Percentiles rank a stretch among this genome's conserved stretches.
Evolutionary conservation across 2,888 invertebrate genomes (phyloP).

Genomic region (Zele albiditarsus): DNA sequence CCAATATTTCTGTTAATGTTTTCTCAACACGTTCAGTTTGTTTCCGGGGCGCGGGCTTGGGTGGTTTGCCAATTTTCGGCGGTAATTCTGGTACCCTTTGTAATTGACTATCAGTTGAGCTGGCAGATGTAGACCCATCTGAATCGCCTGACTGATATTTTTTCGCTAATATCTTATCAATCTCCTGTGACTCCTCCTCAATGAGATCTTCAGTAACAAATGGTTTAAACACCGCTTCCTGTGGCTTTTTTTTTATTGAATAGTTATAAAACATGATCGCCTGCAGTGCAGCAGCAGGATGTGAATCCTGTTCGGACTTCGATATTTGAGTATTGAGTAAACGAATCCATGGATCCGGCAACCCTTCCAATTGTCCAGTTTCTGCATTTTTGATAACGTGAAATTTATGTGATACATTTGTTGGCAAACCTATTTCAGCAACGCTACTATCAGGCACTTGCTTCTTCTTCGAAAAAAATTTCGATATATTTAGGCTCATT

Average conservation of each 20-base stretch:
- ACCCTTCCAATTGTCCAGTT: conserved; percentile 88
- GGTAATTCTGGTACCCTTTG: conserved; percentile 64
- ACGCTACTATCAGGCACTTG: conserved; percentile 69
- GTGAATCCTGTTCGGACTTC: conserved; percentile 89
- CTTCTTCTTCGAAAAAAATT: conserved; percentile 69
- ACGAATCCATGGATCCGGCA: conserved; percentile 88
- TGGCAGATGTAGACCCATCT: conserved; percentile 61
- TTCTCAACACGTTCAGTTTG: conserved; percentile 60
- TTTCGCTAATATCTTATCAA: conserved; percentile 84
- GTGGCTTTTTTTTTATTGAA: conserved; percentile 86
- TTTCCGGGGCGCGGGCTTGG: conserved; percentile 64
- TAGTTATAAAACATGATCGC: conserved; percentile 94
- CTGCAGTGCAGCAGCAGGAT: conserved; percentile 92
- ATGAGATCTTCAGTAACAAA: conserved; percentile 87
- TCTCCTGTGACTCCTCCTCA: conserved; percentile 87
- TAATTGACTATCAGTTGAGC: conserved; percentile 60
- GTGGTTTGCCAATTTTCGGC: conserved; percentile 63
- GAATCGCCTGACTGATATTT: conserved; percentile 69
- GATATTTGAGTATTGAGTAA: conserved; percentile 89
- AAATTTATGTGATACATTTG: conserved; percentile 88
- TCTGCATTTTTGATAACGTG: conserved; percentile 89
- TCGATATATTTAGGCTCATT: conserved; percentile 70
- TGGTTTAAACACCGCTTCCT: conserved; percentile 81
- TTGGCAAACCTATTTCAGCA: conserved; percentile 86
- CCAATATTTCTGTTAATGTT: conserved; percentile 64